phyloP scores from a whole-genome alignment of 2,888 invertebrate species.

The Hyposoter didymator region DNA sequence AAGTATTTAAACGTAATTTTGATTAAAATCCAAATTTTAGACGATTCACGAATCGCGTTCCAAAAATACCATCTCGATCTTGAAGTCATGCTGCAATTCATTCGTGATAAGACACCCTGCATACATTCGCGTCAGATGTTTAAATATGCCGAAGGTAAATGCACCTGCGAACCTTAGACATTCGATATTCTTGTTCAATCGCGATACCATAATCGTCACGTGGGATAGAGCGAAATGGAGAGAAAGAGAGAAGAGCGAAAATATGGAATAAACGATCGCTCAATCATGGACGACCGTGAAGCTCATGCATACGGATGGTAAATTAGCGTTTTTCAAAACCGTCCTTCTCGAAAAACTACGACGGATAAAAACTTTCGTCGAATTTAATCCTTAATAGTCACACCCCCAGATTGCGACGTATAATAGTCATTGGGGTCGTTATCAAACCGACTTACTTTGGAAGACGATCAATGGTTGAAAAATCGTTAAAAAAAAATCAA shows the following conservation, averaged over 20 bases:
- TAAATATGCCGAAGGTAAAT: constrained; percentile 19
- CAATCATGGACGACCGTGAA: constrained; percentile 37
- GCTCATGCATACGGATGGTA: constrained; percentile 31
- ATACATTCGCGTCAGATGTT: not conserved
- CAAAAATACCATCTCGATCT: not conserved
- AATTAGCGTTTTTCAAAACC: constrained; percentile 42
- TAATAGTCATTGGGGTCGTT: too few species aligned
- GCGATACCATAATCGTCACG: constrained; percentile 56
- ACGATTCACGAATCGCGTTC: not conserved
- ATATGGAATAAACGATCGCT: not conserved
- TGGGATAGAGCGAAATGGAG: not conserved
- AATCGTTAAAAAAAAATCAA: too few species aligned
- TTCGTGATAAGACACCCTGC: not conserved
- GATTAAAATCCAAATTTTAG: not conserved
- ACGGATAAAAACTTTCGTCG: too few species aligned
- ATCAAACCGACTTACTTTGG: too few species aligned
- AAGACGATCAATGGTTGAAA: too few species aligned
- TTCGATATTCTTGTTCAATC: constrained; percentile 59
- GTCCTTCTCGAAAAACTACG: not conserved
- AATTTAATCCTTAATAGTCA: too few species aligned
- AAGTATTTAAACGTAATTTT: not conserved
- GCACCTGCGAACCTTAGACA: constrained; percentile 48
- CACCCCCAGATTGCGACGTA: too few species aligned
- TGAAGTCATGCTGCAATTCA: too few species aligned
- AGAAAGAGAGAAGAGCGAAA: constrained; percentile 12